phyloP scores from a whole-genome alignment of 2,888 invertebrate species.

The Scotopteryx bipunctaria region DNA sequence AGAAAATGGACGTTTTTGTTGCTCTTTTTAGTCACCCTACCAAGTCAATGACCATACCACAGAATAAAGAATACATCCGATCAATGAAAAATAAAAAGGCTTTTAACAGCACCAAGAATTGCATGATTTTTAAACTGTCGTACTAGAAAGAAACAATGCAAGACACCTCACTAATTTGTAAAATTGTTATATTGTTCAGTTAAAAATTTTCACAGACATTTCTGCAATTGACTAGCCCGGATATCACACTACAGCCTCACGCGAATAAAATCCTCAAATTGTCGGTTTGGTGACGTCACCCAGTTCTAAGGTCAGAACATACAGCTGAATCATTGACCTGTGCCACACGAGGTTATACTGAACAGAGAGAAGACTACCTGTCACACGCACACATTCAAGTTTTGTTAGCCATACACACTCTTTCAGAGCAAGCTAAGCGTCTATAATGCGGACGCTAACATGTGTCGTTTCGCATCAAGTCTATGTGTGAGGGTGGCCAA shows the following conservation, averaged over 20 bases:
- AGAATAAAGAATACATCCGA: too few relatives aligned
- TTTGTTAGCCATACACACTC: background rate
- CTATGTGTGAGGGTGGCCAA: too few relatives aligned
- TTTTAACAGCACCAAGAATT: too few relatives aligned
- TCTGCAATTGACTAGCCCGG: constrained; percentile 15
- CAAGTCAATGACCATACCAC: too few relatives aligned
- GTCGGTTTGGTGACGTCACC: constrained; percentile 32
- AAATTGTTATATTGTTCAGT: constrained; percentile 14
- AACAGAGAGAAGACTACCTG: background rate
- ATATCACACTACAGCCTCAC: constrained; percentile 29
- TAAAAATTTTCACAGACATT: constrained; percentile 14
- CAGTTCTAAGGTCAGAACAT: constrained; percentile 27
- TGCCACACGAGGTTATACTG: constrained; percentile 5
- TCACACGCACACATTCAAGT: background rate
- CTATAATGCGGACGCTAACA: too few relatives aligned
- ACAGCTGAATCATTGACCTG: constrained; percentile 33
- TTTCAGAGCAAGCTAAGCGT: too few relatives aligned
- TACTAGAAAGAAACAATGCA: background rate
- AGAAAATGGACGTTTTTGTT: background rate
- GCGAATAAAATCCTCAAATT: constrained; percentile 32
- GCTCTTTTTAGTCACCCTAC: background rate
- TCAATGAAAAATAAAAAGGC: background rate
- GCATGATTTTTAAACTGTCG: too few relatives aligned
- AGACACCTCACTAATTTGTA: background rate
- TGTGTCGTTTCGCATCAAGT: too few relatives aligned